phyloP scores from a whole-genome alignment of 2,113 vertebrate species.

The Pelecanoides urinatrix region DNA sequence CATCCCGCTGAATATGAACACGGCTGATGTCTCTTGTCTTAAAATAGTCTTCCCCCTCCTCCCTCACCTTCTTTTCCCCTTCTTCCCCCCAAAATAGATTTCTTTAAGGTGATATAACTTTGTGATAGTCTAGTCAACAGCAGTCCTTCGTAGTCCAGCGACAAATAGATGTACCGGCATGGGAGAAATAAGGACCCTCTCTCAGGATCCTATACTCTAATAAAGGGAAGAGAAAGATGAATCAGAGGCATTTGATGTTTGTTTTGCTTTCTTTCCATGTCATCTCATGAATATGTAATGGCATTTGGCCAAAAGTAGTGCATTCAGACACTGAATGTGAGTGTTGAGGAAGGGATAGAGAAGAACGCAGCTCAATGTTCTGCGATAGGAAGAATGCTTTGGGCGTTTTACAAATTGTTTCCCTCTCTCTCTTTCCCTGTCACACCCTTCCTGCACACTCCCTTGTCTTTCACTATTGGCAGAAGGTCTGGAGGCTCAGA shows the following conservation, averaged over 20 bases:
- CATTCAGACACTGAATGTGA: not conserved
- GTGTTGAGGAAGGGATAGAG: not conserved
- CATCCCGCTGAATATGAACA: not conserved
- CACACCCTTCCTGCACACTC: not conserved
- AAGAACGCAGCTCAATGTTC: not conserved
- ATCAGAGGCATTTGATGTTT: not conserved
- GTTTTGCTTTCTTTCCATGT: not conserved
- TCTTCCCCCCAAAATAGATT: not conserved
- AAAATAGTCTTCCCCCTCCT: not conserved
- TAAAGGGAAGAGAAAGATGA: not conserved
- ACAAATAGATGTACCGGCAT: not conserved
- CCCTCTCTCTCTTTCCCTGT: not conserved
- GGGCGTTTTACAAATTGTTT: not conserved
- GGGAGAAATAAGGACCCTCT: not conserved
- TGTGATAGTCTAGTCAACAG: not conserved
- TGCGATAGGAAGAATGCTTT: not conserved
- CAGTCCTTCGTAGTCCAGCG: fast-evolving
- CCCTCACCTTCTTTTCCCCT: not conserved
- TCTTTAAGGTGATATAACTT: not conserved
- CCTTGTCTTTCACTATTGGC: not conserved
- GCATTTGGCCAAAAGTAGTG: not conserved
- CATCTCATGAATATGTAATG: not conserved
- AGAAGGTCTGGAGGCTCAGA: not conserved
- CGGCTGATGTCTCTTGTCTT: not conserved
- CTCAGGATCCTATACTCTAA: not conserved